Percentiles rank a stretch among this genome's conserved stretches.
Conservation (phyloP, 2,113 vertebrate species). For the Gymnarchus niloticus region DNA sequence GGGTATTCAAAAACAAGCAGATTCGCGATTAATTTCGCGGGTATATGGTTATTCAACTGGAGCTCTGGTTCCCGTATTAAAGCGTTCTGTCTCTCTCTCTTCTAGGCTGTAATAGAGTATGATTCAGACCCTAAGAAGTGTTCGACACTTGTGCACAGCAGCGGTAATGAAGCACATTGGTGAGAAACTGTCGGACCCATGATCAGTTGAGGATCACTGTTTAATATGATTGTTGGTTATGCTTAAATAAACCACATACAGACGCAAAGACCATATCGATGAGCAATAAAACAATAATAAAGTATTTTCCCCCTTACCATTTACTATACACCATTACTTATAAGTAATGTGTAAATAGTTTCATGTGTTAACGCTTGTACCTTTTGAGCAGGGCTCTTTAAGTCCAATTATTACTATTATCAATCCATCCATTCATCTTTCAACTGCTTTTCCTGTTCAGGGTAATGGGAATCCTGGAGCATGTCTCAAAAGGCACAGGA, state of each 20-base stretch:
- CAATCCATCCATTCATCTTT: no score
- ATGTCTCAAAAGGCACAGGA: no score
- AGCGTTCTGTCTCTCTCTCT: not conserved
- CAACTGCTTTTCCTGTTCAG: no score
- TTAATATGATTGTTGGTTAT: no score
- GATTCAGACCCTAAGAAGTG: slow-evolving; percentile 48
- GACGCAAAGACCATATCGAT: no score
- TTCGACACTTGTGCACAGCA: slow-evolving; percentile 43
- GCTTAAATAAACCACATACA: not conserved
- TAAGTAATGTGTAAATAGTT: not conserved
- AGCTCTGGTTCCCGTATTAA: not conserved
- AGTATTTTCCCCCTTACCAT: not conserved
- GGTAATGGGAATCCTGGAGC: no score
- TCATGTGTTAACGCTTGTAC: not conserved
- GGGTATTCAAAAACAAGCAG: not conserved
- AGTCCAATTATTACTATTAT: not conserved
- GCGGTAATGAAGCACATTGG: slow-evolving; percentile 48
- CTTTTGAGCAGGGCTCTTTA: not conserved
- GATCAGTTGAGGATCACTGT: not conserved
- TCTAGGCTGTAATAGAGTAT: slow-evolving; percentile 33
- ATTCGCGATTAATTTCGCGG: not conserved
- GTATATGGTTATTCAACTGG: not conserved
- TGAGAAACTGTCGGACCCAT: slow-evolving; percentile 28
- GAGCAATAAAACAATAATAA: no score
- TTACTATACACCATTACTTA: not conserved